A percentile compares a stretch with the other conserved stretches of the same genome.
These are phyloP conservation scores for Diarsia mendica DNA, from an alignment of 2,888 invertebrate species.

Conservation along the genomic window DNA sequence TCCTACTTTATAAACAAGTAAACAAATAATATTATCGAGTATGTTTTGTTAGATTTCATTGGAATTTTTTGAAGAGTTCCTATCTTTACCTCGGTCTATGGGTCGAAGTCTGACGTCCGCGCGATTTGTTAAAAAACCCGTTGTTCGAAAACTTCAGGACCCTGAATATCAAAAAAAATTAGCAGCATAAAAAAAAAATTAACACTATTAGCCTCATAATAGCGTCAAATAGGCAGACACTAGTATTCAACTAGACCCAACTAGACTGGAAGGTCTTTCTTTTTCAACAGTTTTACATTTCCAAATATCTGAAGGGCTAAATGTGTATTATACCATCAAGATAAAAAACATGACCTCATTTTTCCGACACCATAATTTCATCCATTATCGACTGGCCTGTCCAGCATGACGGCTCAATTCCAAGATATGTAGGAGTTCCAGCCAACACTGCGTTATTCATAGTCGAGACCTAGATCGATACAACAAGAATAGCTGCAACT, in stretches of 20 bases:
- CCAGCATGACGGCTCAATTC: slow-evolving; percentile 1
- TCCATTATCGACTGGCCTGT: background rate
- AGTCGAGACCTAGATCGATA: slow-evolving; percentile 14
- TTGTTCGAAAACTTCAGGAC: too few species aligned
- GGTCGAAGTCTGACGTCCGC: background rate
- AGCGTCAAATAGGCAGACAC: too few species aligned
- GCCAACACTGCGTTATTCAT: slow-evolving; percentile 6
- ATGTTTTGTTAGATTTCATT: background rate
- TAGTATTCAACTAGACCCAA: too few species aligned
- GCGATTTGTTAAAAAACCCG: too few species aligned
- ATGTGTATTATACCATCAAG: background rate
- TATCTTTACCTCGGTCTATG: too few species aligned
- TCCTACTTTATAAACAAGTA: slow-evolving; percentile 13
- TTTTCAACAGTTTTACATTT: too few species aligned
- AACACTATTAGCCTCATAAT: too few species aligned
- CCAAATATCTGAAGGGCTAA: background rate
- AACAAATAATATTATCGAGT: slow-evolving; percentile 16
- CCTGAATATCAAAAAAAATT: too few species aligned
- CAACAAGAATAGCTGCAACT: slow-evolving; percentile 25
- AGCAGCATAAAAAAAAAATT: too few species aligned
- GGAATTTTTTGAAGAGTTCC: background rate
- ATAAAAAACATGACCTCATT: too few species aligned
- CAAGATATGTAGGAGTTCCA: background rate
- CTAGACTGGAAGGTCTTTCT: too few species aligned
- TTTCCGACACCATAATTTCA: background rate